These are phyloP conservation scores for Aphodius granarius DNA, from an alignment of 2,888 invertebrate genomes.

Conservation along the genomic window DNA sequence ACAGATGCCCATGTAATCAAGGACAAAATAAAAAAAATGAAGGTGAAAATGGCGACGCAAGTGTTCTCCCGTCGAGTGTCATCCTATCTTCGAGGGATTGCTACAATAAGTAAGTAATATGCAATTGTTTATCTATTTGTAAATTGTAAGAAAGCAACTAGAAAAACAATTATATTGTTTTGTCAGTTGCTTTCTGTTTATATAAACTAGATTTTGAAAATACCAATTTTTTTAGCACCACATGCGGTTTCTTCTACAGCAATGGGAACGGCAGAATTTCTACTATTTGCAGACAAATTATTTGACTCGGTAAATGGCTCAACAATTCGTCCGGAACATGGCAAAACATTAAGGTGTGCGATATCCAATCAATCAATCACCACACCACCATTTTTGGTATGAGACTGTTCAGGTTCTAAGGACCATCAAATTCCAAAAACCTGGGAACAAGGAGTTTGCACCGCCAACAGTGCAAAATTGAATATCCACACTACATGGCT, in stretches of 20 bases:
- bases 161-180: not conserved
- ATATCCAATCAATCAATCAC: no score
- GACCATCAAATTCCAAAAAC: no score
- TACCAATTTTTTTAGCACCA: not conserved
- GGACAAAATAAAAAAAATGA: slow-evolving; percentile 33
- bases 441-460: no score
- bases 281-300: not conserved
- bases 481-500: no score
- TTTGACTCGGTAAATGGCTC: slow-evolving; percentile 10
- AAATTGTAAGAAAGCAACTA: not conserved
- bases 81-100: slow-evolving; percentile 10
- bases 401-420: no score
- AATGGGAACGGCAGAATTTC: slow-evolving; percentile 1
- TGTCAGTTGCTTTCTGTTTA: no score
- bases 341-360: slow-evolving; percentile 3
- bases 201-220: no score
- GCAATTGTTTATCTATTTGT: not conserved
- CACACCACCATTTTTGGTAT: no score
- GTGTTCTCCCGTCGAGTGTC: slow-evolving; percentile 32
- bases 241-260: not conserved
- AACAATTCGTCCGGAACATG: not conserved
- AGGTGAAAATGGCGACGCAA: slow-evolving; percentile 30
- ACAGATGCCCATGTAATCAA: slow-evolving; percentile 32
- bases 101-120: not conserved
- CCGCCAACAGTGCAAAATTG: no score